Base-by-base conservation (phyloP, 2,113 vertebrate species). In the Channa argus region DNA sequence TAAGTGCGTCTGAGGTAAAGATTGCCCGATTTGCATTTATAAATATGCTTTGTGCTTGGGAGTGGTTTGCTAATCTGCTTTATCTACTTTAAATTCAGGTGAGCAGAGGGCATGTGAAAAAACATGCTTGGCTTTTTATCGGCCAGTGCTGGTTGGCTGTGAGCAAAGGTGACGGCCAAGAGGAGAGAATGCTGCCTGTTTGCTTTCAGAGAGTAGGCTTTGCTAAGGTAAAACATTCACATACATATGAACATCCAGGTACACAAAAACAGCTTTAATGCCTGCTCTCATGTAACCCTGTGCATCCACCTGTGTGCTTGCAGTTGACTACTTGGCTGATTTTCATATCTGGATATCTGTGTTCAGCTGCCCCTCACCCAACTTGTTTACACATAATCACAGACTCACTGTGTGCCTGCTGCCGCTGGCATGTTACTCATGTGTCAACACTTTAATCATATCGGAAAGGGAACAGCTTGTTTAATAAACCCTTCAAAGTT, bases 91-190 rank as follows among this genome's bases (percentile, higher is more conserved):
- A 3, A 0, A 36, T 51, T 12, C 69, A 92, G 91, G 54, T 91
- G 50, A 76, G 11, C 50, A 33, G 85, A 65, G 79, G 91, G 88
- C 49, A 72, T 39, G 69, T 10, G 2, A 3, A 63, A 41, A 4
- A 79, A 66, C 46, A 45, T 3, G 64, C 85, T 45, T 95, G 94
- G 94, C 73, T 94, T 74, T 96, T 96, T 71, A 82, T 87, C 1
- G 89, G 89, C 0, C 93, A 92, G 86, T 94, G 95, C 85, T 97
- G 96, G 96, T 70, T 96, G 71, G 91, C 95, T 5, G 89, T 85
- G 0, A 80, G 86, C 72, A 77, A 89, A 85, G 65, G 55, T 0
- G 93, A 95, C 4, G 94, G 96, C 4, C 82, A 7, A 3, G 95
- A 96, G 49, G 91, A 94, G 71, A 89, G 93, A 73, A 93, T 82